Evolutionary conservation across 2,888 invertebrate species (phyloP).

Genomic region (Phortica magna): DNA sequence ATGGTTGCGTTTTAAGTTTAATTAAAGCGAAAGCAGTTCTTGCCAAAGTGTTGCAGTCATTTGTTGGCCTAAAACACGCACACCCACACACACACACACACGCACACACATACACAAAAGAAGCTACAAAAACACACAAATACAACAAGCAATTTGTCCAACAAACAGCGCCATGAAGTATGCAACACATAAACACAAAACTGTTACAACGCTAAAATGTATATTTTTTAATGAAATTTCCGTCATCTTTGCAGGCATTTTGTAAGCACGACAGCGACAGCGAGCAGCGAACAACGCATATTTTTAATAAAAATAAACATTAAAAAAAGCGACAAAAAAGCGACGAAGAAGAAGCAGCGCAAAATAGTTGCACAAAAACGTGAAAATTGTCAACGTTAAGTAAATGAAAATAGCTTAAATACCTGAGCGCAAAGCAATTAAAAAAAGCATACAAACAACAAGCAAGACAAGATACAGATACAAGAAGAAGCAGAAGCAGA

Average conservation of each 20-base stretch:
- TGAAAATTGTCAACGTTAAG: not conserved
- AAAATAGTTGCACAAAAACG: not conserved
- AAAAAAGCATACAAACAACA: not conserved
- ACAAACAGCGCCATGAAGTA: too few species aligned
- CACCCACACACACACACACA: too few species aligned
- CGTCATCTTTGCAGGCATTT: not conserved
- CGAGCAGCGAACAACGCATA: not conserved
- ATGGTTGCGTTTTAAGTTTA: slow-evolving; percentile 57
- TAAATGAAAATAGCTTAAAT: slow-evolving; percentile 47
- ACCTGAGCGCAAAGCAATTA: slow-evolving; percentile 36
- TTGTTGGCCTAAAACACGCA: not conserved
- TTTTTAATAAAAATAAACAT: not conserved
- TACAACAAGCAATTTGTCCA: slow-evolving; percentile 29
- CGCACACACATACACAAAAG: too few species aligned
- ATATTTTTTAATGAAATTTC: slow-evolving; percentile 6
- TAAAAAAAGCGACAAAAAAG: not conserved
- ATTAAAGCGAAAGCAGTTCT: slow-evolving; percentile 44
- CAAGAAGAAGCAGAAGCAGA: not conserved
- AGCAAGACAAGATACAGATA: not conserved
- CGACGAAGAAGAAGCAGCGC: not conserved
- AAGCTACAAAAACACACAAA: not conserved
- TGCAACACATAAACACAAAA: not conserved
- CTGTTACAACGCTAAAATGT: not conserved
- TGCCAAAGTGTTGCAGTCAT: slow-evolving; percentile 16
- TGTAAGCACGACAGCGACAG: not conserved